Evolutionary conservation across 2,113 vertebrate species (phyloP), one percentile per base, ranked within the genome.

Genomic region (Hypomesus transpacificus): DNA sequence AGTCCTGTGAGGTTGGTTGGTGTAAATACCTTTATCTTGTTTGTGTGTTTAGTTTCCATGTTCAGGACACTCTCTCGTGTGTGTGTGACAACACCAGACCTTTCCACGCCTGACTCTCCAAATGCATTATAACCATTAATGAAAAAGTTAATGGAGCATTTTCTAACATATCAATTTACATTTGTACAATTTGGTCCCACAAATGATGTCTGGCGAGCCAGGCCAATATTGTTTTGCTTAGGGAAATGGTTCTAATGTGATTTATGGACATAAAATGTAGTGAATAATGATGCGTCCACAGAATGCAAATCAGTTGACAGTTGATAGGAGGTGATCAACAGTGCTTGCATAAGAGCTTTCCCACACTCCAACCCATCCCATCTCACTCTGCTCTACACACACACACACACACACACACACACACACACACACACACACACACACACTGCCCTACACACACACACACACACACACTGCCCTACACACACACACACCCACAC

Each of bases 111-210:
- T 91, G 92, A 92, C 92, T 91, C 93, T 93, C 91, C 91, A 92
- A 96, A 96, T 94, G 94, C 92, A 95, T 96, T 95, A 95, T 94
- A 95, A 94, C 94, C 96, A 99, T 99, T 98, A 98, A 98, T 98
- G 96, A 98, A 97, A 97, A 98, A 98, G 96, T 97, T 99, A 99
- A 99, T 99, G 96, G 95, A 92, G 94, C 96, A 96, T 98, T 96
- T 96, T 98, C 94, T 95, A 96, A 96, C 95, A 95, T 97, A 98
- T 98, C 96, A 97, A 98, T 98, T 98, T 98, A 96, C 95, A 96
- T 96, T 95, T 85, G 94, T 94, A 96, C 95, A 96, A 93, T 96
- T 94, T 95, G 92, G 94, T 93, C 90, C 94, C 93, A 94, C 94
- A 96, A 96, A 96, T 96, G 94, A 96, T 95, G 95, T 92, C 93